Evolutionary conservation across 2,797 vertebrate species (phyloP).

Genomic region (Coregonus suidteri): DNA sequence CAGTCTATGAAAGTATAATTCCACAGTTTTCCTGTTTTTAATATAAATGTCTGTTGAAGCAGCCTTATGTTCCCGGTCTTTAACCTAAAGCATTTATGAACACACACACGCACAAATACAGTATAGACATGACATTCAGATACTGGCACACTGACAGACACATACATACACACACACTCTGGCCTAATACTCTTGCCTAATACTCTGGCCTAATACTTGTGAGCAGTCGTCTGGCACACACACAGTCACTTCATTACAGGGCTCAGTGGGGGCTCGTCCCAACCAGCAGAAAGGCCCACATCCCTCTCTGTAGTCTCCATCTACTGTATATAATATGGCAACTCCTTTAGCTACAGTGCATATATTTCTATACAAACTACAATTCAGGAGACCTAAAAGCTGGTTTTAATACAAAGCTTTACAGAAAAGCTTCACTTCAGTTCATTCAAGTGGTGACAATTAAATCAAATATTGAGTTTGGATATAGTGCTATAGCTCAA

Average conservation of each 20-base stretch:
- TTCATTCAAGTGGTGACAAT: conserved; percentile 86
- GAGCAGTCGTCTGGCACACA: conserved; percentile 58
- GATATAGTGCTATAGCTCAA: conserved; percentile 82
- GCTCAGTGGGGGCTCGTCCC: conserved; percentile 71
- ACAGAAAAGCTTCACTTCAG: conserved; percentile 75
- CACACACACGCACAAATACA: neutral
- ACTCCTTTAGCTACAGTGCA: conserved; percentile 31
- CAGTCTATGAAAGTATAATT: conserved; percentile 15
- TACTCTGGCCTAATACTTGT: conserved; percentile 43
- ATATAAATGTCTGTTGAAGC: conserved; percentile 37
- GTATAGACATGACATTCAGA: neutral
- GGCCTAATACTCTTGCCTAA: conserved; percentile 6
- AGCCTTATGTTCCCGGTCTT: conserved; percentile 39
- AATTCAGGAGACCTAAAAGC: conserved; percentile 6
- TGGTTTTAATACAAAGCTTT: neutral
- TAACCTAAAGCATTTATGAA: conserved; percentile 3
- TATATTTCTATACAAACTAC: conserved; percentile 43
- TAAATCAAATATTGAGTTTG: conserved; percentile 77
- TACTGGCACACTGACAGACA: conserved; percentile 7
- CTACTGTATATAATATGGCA: conserved; percentile 29
- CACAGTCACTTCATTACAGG: conserved; percentile 70
- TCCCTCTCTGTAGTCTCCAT: conserved; percentile 41
- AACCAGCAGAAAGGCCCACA: conserved; percentile 73
- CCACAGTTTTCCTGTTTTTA: conserved; percentile 43
- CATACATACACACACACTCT: conserved; percentile 14